Conservation (phyloP, 1,140 invertebrate genomes). For the Microvelia longipes region DNA sequence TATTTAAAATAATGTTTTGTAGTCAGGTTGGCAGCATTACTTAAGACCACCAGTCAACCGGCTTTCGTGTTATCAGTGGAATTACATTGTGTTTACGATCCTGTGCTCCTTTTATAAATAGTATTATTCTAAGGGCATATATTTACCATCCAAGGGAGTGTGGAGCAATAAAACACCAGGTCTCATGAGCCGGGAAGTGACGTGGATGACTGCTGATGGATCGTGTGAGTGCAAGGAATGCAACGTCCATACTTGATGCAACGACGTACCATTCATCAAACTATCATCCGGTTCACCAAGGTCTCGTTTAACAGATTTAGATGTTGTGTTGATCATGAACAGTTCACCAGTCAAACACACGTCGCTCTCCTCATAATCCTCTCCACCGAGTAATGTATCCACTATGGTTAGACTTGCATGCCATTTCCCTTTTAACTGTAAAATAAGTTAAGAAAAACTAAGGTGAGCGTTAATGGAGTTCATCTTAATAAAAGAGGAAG, state of each 20-base stretch:
- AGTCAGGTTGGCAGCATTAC: too few relatives aligned
- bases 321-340: background rate
- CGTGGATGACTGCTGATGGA: background rate
- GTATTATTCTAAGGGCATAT: too few relatives aligned
- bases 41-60: too few relatives aligned
- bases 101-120: too few relatives aligned
- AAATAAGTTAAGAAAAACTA: background rate
- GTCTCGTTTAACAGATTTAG: background rate
- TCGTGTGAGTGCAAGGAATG: background rate
- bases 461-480: too few relatives aligned
- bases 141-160: constrained; percentile 2
- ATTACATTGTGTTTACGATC: too few relatives aligned
- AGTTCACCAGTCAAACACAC: background rate
- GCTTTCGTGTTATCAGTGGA: too few relatives aligned
- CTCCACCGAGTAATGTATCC: background rate
- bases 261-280: background rate
- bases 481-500: too few relatives aligned
- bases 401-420: background rate
- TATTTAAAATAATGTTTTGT: too few relatives aligned
- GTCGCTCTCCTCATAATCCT: background rate
- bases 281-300: background rate
- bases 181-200: background rate
- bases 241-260: background rate
- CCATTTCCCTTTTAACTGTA: background rate
- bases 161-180: background rate